Conservation (phyloP, 1,140 invertebrate genomes). For the Holotrichia oblita region DNA sequence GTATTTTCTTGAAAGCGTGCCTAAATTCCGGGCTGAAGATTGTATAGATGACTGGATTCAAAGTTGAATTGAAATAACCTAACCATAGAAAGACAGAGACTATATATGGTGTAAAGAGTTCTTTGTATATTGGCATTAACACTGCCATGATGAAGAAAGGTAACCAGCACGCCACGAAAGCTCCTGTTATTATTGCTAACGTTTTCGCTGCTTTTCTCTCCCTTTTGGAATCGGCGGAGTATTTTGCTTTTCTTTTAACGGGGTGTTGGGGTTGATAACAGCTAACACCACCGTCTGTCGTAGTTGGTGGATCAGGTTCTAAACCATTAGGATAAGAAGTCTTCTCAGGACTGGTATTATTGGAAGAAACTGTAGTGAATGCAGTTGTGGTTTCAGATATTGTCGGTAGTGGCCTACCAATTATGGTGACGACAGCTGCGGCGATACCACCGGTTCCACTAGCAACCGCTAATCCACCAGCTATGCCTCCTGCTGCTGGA, state of each 20-base stretch:
- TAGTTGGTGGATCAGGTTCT: slow-evolving; percentile 71
- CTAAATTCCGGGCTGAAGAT: slow-evolving; percentile 90
- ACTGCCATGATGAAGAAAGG: slow-evolving; percentile 91
- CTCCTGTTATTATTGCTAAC: slow-evolving; percentile 89
- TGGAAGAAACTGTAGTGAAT: slow-evolving; percentile 74
- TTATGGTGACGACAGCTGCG: slow-evolving; percentile 76
- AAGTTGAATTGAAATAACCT: slow-evolving; percentile 87
- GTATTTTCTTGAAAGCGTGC: slow-evolving; percentile 83
- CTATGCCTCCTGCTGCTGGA: slow-evolving; percentile 57
- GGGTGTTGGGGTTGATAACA: slow-evolving; percentile 59
- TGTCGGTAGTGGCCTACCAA: slow-evolving; percentile 64
- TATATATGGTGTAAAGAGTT: slow-evolving; percentile 63
- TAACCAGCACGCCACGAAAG: slow-evolving; percentile 89
- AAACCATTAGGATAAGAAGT: slow-evolving; percentile 75
- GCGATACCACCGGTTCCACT: slow-evolving; percentile 74
- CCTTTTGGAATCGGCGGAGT: slow-evolving; percentile 80
- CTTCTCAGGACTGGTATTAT: slow-evolving; percentile 74
- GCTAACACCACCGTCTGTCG: slow-evolving; percentile 61
- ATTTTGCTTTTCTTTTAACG: slow-evolving; percentile 69
- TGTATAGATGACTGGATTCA: slow-evolving; percentile 91
- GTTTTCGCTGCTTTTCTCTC: slow-evolving; percentile 92
- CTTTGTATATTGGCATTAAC: slow-evolving; percentile 77
- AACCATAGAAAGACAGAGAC: slow-evolving; percentile 82
- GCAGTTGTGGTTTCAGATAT: slow-evolving; percentile 65
- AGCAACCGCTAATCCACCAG: slow-evolving; percentile 66